These are phyloP conservation scores for Xenotilapia flavipinnis DNA, from an alignment of 2,113 vertebrate genomes.

Conservation along the genomic window DNA sequence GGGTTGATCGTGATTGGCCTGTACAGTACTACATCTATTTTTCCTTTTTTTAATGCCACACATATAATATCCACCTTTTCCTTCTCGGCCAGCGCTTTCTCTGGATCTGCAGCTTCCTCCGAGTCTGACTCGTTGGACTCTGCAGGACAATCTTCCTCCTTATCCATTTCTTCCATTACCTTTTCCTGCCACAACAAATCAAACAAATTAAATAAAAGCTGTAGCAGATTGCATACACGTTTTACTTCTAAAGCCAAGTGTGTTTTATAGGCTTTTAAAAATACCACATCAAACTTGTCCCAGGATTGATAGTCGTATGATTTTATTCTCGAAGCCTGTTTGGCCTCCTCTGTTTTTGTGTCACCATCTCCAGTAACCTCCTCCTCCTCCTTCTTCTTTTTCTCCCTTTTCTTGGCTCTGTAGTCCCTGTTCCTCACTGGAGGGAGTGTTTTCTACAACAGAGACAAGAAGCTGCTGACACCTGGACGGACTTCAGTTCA, in stretches of 20 bases:
- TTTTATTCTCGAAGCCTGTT: conserved; percentile 79
- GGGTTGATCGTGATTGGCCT: not conserved
- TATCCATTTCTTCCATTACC: conserved; percentile 85
- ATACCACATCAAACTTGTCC: conserved; percentile 94
- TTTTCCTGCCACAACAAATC: conserved; percentile 72
- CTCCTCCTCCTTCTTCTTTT: conserved; percentile 58
- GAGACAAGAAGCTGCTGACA: not conserved
- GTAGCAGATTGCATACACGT: not conserved
- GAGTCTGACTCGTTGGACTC: conserved; percentile 87
- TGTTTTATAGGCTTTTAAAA: rapidly evolving
- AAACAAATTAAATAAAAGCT: not conserved
- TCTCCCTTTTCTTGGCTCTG: conserved; percentile 82
- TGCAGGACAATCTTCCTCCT: conserved; percentile 80
- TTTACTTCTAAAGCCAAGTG: not conserved
- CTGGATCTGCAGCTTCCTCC: conserved; percentile 80
- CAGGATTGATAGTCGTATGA: conserved; percentile 88
- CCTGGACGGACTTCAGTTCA: not conserved
- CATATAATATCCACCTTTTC: conserved; percentile 74
- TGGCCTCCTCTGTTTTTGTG: conserved; percentile 70
- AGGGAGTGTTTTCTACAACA: conserved; percentile 73
- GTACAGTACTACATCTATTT: not conserved
- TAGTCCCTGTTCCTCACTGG: conserved; percentile 88
- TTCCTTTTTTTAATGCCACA: not conserved
- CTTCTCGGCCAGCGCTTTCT: conserved; percentile 81
- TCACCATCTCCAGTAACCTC: conserved; percentile 43